A percentile compares a stretch with the other conserved stretches of the same genome.
Evolutionary conservation across 2,888 invertebrate species (phyloP).

Genomic region (Macropis europaea): DNA sequence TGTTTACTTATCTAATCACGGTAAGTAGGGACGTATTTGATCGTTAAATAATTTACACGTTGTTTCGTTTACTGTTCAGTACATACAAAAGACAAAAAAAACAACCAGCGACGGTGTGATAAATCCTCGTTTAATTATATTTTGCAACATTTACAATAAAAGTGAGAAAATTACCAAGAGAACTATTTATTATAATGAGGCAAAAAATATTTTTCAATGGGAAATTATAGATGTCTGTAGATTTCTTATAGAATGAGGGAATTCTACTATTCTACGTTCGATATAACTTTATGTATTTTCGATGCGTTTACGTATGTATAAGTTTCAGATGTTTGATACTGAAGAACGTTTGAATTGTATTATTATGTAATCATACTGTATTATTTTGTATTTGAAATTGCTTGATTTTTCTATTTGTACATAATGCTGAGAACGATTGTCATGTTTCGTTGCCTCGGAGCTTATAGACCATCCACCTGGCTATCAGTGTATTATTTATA

Average conservation of each 20-base stretch:
- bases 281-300: background rate
- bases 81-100: background rate
- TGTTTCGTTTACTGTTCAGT: background rate
- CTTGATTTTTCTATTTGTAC: background rate
- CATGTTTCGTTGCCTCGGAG: background rate
- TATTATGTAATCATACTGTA: background rate
- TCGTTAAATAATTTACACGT: background rate
- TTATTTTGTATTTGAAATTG: slow-evolving; percentile 3
- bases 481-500: background rate
- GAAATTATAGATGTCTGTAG: background rate
- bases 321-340: background rate
- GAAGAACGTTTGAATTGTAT: background rate
- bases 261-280: background rate
- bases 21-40: slow-evolving; percentile 34
- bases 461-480: background rate
- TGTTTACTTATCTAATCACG: slow-evolving; percentile 32
- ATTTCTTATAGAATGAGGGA: background rate
- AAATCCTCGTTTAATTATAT: background rate
- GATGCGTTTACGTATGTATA: background rate
- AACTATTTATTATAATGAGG: slow-evolving; percentile 11
- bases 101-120: background rate
- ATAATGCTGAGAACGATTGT: background rate
- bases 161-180: background rate
- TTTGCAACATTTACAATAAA: background rate
- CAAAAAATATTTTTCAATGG: background rate